phyloP scores from a whole-genome alignment of 2,888 invertebrate species.

The Caenorhabditis angaria region DNA sequence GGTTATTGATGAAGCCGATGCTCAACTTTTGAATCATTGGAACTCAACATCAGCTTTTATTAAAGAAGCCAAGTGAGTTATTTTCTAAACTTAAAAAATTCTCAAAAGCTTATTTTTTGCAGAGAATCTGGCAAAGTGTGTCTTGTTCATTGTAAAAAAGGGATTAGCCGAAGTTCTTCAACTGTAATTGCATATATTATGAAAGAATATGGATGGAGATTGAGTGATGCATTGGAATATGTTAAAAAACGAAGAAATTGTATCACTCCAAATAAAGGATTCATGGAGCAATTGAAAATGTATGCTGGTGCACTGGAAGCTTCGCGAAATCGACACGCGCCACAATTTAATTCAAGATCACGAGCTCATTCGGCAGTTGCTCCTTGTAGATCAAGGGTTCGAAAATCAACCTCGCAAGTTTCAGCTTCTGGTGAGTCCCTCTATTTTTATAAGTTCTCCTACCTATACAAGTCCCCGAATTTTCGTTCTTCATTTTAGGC shows the following conservation, averaged over 20 bases:
- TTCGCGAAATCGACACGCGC: conserved; percentile 30
- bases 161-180: conserved; percentile 95
- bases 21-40: conserved; percentile 95
- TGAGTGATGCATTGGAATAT: conserved; percentile 83
- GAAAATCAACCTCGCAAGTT: not conserved
- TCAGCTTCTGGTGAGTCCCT: conserved; percentile 8
- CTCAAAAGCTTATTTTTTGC: not conserved
- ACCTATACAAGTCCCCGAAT: not conserved
- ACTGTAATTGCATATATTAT: conserved; percentile 80
- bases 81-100: not conserved
- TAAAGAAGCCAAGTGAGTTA: conserved; percentile 81
- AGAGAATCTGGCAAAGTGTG: conserved; percentile 79
- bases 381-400: not conserved
- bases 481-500: not conserved
- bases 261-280: conserved; percentile 93
- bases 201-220: conserved; percentile 74
- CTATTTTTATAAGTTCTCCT: not conserved
- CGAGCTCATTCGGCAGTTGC: conserved; percentile 22
- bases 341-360: conserved; percentile 27
- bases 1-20: conserved; percentile 95
- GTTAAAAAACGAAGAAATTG: conserved; percentile 90
- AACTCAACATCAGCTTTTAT: conserved; percentile 97
- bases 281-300: conserved; percentile 90
- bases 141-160: conserved; percentile 98
- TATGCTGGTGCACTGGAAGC: conserved; percentile 95